A percentile compares a stretch with the other conserved stretches of the same genome.
phyloP scores from a whole-genome alignment of 2,888 invertebrate species.

The Seladonia tumulorum region DNA sequence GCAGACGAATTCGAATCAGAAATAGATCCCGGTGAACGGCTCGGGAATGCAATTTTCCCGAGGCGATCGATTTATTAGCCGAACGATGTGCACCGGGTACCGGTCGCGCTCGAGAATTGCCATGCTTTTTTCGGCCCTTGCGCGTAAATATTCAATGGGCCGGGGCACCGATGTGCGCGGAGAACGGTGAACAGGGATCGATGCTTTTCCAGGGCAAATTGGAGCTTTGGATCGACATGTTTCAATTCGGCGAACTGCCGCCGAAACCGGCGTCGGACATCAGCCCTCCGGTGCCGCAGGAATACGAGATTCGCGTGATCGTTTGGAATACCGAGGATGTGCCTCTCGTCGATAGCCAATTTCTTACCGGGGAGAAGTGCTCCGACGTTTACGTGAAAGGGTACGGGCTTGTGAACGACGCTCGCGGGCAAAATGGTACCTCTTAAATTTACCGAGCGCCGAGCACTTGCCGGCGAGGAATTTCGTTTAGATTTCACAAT shows the following conservation, averaged over 20 bases:
- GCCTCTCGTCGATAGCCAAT: constrained; percentile 88
- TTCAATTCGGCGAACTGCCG: constrained; percentile 88
- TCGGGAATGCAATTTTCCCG: not conserved
- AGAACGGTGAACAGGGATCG: not conserved
- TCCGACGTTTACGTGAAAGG: constrained; percentile 91
- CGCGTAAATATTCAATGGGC: constrained; percentile 12
- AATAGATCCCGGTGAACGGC: not conserved
- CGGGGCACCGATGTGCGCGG: not conserved
- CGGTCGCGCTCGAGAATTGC: not conserved
- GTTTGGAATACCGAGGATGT: constrained; percentile 89
- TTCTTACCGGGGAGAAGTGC: constrained; percentile 89
- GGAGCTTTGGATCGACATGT: constrained; percentile 96
- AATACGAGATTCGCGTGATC: constrained; percentile 89
- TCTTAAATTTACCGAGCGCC: constrained; percentile 3
- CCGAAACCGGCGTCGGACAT: constrained; percentile 89
- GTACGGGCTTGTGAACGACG: constrained; percentile 81
- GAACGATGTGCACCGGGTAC: not conserved
- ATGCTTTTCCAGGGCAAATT: constrained; percentile 90
- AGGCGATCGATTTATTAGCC: not conserved
- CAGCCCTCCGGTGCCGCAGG: constrained; percentile 88
- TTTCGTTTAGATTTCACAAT: not conserved
- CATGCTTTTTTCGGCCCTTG: not conserved
- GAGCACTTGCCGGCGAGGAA: not conserved
- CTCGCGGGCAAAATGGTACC: not conserved
- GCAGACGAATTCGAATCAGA: not conserved